These are phyloP conservation scores for Chondrilla cf. caribensis DNA, from an alignment of 37 sponge, comb jelly and placozoan species.

Conservation along the genomic window DNA sequence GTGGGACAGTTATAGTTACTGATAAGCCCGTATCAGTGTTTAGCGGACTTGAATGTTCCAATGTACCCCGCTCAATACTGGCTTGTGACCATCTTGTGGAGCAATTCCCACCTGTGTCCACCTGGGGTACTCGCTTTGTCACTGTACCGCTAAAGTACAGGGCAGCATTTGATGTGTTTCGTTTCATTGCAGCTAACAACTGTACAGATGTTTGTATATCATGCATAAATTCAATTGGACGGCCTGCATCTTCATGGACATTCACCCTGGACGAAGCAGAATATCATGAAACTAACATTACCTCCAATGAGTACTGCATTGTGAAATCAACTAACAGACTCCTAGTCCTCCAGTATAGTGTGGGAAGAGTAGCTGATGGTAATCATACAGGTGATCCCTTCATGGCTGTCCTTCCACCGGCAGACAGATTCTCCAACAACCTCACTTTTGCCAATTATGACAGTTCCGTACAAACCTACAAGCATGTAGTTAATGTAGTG, in stretches of 20 bases:
- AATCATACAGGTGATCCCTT: conserved; percentile 17
- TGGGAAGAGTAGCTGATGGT: neutral
- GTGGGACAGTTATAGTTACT: conserved; percentile 29
- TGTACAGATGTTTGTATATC: neutral
- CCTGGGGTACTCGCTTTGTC: conserved; percentile 39
- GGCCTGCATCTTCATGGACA: no score
- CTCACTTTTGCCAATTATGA: neutral
- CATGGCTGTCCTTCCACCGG: conserved; percentile 6
- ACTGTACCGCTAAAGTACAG: conserved; percentile 17
- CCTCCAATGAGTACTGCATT: conserved; percentile 5
- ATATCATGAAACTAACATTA: neutral
- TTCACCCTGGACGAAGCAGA: conserved; percentile 6
- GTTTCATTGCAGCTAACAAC: conserved; percentile 8
- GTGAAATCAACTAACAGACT: neutral
- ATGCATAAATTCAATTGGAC: neutral
- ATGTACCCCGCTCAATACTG: neutral
- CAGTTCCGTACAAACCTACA: neutral
- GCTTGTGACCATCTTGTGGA: conserved; percentile 59
- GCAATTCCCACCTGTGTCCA: conserved; percentile 43
- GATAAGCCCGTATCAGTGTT: conserved; percentile 7
- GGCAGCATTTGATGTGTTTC: conserved; percentile 1
- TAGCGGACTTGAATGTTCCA: neutral
- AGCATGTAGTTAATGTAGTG: conserved; percentile 4
- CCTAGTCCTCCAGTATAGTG: conserved; percentile 20
- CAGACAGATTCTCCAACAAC: neutral